Percentiles rank a stretch among this genome's conserved stretches.
Conservation (phyloP, 1,140 invertebrate genomes). For the Drosophila bipectinata region DNA sequence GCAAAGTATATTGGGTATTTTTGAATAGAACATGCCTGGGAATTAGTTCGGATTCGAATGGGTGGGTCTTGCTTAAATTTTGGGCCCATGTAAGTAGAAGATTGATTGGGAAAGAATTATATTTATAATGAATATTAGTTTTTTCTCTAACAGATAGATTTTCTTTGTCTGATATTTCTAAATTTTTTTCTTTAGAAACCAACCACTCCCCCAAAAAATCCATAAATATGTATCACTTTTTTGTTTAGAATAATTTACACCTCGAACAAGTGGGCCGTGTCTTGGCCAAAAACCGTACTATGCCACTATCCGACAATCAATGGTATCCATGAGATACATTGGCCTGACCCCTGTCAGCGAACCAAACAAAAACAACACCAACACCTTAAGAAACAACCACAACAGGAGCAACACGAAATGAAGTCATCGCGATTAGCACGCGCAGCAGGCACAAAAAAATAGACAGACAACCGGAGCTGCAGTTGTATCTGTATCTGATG, state of each 20-base stretch:
- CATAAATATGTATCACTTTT: conserved; percentile 16
- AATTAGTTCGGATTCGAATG: neutral
- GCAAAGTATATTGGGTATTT: conserved; percentile 31
- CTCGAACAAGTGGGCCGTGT: conserved; percentile 44
- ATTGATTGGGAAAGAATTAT: neutral
- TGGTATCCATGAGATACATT: conserved; percentile 48
- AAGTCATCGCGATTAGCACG: conserved; percentile 73
- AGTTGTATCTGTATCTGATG: conserved; percentile 55
- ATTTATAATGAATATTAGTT: neutral
- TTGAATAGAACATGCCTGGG: conserved; percentile 18
- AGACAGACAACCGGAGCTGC: conserved; percentile 15
- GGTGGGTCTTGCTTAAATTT: conserved; percentile 14
- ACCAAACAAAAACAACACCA: conserved; percentile 14
- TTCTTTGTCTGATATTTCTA: neutral
- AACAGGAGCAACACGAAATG: conserved; percentile 55
- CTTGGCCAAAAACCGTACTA: conserved; percentile 7
- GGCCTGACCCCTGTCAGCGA: conserved; percentile 56
- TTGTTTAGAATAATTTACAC: conserved; percentile 48
- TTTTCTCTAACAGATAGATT: neutral
- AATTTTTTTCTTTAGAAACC: neutral
- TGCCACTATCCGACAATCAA: conserved; percentile 36
- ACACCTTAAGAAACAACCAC: conserved; percentile 23
- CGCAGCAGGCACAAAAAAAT: conserved; percentile 20
- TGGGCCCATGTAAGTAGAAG: conserved; percentile 22
- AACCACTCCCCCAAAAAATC: conserved; percentile 1